Base-by-base conservation (phyloP, 2,888 invertebrate genomes). In the Tenthredo notha region DNA sequence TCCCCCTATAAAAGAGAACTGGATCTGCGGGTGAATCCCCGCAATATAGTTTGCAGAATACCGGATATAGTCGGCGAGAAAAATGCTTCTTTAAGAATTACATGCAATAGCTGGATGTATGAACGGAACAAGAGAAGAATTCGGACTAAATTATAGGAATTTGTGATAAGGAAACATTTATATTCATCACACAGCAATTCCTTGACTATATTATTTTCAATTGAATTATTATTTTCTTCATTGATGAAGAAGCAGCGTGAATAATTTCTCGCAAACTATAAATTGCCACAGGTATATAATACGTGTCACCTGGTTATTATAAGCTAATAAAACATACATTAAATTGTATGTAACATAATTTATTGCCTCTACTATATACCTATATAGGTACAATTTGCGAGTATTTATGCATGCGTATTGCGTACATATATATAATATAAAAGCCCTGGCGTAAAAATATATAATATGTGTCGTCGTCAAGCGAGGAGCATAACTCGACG, bases 351-450 rank as follows among this genome's bases (percentile, higher is more conserved):
- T 12, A 43, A 10, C 7, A 21, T 43, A 25, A 47, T 25, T 75
- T 40, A 40, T 21, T 40, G n/a, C 33, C 15, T n/a, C n/a, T 15
- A 0, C n/a, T 25, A 47, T 25, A 40, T 33, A 33, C 4, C 2
- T 33, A 33, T n/a, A n/a, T n/a, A n/a, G n/a, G n/a, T 75, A 75
- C 75, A 75, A 75, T 21, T 75, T 61, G 10, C 75, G 18, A 75
- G 18, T 50, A 50, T 50, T 6, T 50, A 50, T n/a, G 18, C 18
- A 50, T 6, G 50, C 15, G 15, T 47, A 47, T 50, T 5, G 1
- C 7, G 15, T 47, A 47, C 18, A 33, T 5, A 5, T n/a, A 47
- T 47, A 18, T n/a, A 6, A 18, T 7, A 5, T n/a, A 54, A n/a
- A 6, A n/a, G 0, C 50, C 54, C 54, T 7, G 5, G 54, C n/a